Percentiles rank a stretch among this genome's conserved stretches.
Conservation (phyloP, 2,113 vertebrate genomes). For the Hypomesus transpacificus region DNA sequence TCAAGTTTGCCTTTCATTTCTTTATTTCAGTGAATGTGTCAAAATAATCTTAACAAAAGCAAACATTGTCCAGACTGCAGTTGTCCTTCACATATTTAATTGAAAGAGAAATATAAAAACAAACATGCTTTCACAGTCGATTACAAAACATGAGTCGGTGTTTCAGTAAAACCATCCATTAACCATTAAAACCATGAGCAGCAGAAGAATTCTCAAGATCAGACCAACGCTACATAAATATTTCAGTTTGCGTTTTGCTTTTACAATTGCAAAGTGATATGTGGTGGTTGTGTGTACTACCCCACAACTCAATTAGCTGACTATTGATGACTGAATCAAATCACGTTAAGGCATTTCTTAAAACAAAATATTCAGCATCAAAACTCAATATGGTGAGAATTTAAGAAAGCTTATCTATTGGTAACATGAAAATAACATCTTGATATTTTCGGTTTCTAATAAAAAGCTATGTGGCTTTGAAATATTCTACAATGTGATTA, state of each 20-base stretch:
- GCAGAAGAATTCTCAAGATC: background rate
- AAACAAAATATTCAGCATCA: background rate
- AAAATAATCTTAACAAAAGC: background rate
- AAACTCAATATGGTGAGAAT: background rate
- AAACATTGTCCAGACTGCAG: conserved; percentile 10
- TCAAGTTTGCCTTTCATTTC: conserved; percentile 4
- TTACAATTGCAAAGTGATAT: background rate
- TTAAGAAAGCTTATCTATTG: background rate
- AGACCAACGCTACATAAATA: background rate
- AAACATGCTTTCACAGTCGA: conserved; percentile 28
- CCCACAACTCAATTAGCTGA: background rate
- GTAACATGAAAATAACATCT: background rate
- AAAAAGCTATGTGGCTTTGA: background rate
- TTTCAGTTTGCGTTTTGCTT: background rate
- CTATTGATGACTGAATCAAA: background rate
- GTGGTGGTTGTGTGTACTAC: background rate
- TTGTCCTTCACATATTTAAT: conserved; percentile 28
- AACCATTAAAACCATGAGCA: background rate
- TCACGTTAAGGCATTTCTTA: background rate
- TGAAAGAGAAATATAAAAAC: conserved; percentile 35
- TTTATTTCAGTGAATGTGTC: conserved; percentile 30
- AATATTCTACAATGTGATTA: background rate
- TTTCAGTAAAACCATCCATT: conserved; percentile 1
- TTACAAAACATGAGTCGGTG: conserved; percentile 24
- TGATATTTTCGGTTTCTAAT: background rate